A percentile compares a stretch with the other conserved stretches of the same genome.
Conservation (phyloP, 2,888 invertebrate genomes). For the Atrina japonica region DNA sequence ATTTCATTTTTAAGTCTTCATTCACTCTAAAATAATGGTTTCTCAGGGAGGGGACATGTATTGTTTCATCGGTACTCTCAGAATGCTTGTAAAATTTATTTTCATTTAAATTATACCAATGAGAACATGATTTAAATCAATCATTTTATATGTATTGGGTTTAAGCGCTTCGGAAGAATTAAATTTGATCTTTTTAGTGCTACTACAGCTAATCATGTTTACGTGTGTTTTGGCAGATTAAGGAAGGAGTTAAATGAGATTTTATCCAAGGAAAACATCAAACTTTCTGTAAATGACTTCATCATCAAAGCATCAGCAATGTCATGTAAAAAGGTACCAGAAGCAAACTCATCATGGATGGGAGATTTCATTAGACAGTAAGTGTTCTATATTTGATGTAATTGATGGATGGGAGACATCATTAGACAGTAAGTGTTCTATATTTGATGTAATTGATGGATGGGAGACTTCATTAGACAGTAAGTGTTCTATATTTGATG, state of each 20-base stretch:
- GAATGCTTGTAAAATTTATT: background rate
- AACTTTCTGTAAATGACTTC: conserved; percentile 97
- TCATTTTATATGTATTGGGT: no score
- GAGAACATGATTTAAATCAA: no score
- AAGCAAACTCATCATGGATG: conserved; percentile 97
- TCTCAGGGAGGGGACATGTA: background rate
- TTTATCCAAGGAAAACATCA: conserved; percentile 88
- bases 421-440: background rate
- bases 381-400: no score
- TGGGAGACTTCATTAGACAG: no score
- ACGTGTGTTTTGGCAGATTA: conserved; percentile 82
- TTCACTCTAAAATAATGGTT: background rate
- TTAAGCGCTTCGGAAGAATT: no score
- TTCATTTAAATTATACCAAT: no score
- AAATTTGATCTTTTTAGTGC: no score
- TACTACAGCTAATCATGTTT: background rate
- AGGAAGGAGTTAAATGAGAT: conserved; percentile 90
- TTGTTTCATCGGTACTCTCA: no score
- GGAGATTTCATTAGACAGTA: conserved; percentile 95
- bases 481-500: background rate
- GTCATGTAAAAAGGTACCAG: conserved; percentile 93
- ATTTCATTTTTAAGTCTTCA: no score
- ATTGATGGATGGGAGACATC: no score
- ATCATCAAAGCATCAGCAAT: conserved; percentile 95
- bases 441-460: no score